Evolutionary conservation across 2,113 vertebrate genomes (phyloP), one percentile per base, ranked within the genome.

Genomic region (Calyptomena viridis): DNA sequence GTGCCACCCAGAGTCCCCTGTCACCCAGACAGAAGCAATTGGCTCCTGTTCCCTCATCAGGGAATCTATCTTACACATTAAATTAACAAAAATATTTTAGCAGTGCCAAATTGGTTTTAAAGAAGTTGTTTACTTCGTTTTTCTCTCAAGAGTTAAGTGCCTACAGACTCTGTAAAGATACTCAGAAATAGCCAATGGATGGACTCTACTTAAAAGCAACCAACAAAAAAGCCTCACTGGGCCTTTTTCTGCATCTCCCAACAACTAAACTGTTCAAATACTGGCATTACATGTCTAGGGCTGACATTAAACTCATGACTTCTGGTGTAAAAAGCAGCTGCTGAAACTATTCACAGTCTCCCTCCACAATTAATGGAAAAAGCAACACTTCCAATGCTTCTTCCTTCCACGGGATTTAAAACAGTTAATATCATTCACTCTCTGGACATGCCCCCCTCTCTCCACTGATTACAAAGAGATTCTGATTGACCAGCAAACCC

Each of bases 351-450:
- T 55, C 44, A 17, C 4, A 8, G 5, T 6, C 16, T 30, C 42
- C n/a, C 50, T 44, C 4, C 5, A 16, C 8, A 10, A 27, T 1
- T 20, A 75, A 53, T 10, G 24, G n/a, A 28, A 91, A 64, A 56
- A 84, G 33, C 23, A 76, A 25, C 28, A 8, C 3, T 71, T 50
- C n/a, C 30, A 49, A 25, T 2, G 22, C 13, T 28, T 31, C 44
- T 77, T 40, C 87, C 78, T 31, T 13, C 33, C 27, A 27, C 39
- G 35, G 60, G 27, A 53, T 28, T 44, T 66, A 6, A 76, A 82
- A 10, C 0, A 44, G n/a, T 7, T 49, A 30, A 31, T 18, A 28
- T 27, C 13, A 4, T 39, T 39, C 44, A 11, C 3, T 9, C 53
- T 27, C 33, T 40, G 62, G 11, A 13, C 13, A 1, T 24, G 14